A percentile compares a stretch with the other conserved stretches of the same genome.
phyloP scores from a whole-genome alignment of 2,888 invertebrate species.

The Synergus gifuensis region DNA sequence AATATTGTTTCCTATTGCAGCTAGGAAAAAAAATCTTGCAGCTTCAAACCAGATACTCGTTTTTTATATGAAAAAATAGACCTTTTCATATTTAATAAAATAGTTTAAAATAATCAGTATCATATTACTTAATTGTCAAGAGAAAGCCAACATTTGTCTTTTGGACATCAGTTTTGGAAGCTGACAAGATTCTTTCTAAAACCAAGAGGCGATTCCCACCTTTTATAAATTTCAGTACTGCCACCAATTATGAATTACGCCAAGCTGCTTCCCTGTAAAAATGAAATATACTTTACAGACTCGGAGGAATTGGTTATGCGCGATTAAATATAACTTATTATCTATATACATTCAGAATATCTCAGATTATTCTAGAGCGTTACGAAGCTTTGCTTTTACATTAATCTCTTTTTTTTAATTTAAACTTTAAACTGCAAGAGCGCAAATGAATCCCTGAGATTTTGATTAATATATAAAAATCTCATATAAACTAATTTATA shows the following conservation, averaged over 20 bases:
- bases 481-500: neutral
- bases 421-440: neutral
- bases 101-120: no score
- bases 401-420: no score
- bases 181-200: slow-evolving; percentile 51
- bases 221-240: slow-evolving; percentile 62
- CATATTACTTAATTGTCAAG: no score
- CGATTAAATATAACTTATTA: neutral
- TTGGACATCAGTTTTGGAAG: neutral
- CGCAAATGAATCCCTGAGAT: neutral
- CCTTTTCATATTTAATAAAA: neutral
- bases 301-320: slow-evolving; percentile 62
- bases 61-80: neutral
- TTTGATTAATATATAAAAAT: neutral
- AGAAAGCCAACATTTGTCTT: no score
- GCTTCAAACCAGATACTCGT: neutral
- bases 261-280: slow-evolving; percentile 71
- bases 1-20: neutral
- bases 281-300: slow-evolving; percentile 66
- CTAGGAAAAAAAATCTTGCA: neutral
- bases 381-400: neutral
- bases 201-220: slow-evolving; percentile 67
- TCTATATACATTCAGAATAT: neutral
- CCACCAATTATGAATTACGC: slow-evolving; percentile 60
- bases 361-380: neutral